phyloP scores from a whole-genome alignment of 2,888 invertebrate species.

The Chymomyza procnemis region DNA sequence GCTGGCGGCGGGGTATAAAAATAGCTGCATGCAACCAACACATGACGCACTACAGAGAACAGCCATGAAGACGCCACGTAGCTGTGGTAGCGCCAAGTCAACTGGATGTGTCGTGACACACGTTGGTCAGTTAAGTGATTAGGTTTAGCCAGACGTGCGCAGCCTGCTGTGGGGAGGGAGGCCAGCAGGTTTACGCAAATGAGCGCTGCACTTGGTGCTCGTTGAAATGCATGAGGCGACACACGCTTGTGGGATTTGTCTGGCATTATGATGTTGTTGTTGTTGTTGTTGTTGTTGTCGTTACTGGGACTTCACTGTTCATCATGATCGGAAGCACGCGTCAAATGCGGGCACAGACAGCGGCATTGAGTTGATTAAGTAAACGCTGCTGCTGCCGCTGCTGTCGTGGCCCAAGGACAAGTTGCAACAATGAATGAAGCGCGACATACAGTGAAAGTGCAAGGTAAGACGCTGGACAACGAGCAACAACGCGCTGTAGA shows the following conservation, averaged over 20 bases:
- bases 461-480: background rate
- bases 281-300: conserved; percentile 10
- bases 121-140: background rate
- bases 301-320: conserved; percentile 47
- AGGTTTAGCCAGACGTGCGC: background rate
- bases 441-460: conserved; percentile 1
- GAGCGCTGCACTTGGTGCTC: conserved; percentile 30
- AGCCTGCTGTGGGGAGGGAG: background rate
- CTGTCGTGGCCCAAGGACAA: background rate
- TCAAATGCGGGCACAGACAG: conserved; percentile 67
- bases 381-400: background rate
- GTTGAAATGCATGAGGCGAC: conserved; percentile 63
- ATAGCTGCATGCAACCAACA: background rate
- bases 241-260: conserved; percentile 67
- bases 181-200: conserved; percentile 20
- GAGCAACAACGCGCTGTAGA: background rate
- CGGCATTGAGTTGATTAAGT: conserved; percentile 36
- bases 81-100: conserved; percentile 38
- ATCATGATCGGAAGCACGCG: conserved; percentile 77
- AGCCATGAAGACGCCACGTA: conserved; percentile 27
- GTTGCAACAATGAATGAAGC: background rate
- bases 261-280: conserved; percentile 15
- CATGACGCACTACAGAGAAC: background rate
- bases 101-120: conserved; percentile 30
- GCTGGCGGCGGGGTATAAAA: background rate